These are phyloP conservation scores for Pachyramphus minor DNA, from an alignment of 2,113 vertebrate species.

Conservation along the genomic window DNA sequence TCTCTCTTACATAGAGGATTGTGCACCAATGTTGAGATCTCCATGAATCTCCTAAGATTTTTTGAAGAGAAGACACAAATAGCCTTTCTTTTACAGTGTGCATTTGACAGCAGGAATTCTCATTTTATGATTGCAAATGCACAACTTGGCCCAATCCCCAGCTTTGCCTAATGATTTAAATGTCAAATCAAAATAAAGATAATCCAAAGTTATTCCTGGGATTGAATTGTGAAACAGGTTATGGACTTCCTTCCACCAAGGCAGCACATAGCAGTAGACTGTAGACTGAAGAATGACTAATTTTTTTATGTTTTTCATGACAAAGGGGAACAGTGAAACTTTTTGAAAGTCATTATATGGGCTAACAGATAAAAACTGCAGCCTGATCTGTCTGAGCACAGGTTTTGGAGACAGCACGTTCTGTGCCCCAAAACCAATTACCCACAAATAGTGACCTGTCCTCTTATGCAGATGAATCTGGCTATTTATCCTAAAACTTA, in stretches of 20 bases:
- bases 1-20: not conserved
- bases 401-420: slow-evolving; percentile 4
- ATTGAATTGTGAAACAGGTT: too few species aligned
- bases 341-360: not conserved
- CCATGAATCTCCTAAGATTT: not conserved
- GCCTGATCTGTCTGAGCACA: not conserved
- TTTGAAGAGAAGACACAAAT: not conserved
- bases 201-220: not conserved
- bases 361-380: not conserved
- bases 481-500: slow-evolving; percentile 7
- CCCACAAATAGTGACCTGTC: not conserved
- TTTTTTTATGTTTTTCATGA: not conserved
- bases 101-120: not conserved
- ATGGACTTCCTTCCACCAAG: not conserved
- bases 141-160: not conserved
- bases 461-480: not conserved
- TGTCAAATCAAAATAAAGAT: not conserved
- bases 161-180: not conserved
- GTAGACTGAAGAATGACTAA: not conserved
- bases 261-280: not conserved
- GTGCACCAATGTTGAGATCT: not conserved
- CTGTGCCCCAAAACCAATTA: slow-evolving; percentile 10
- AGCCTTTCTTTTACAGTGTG: not conserved
- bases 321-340: not conserved
- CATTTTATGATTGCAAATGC: not conserved